Conservation (phyloP, 2,888 invertebrate genomes). For the Drosophila niveifrons region DNA sequence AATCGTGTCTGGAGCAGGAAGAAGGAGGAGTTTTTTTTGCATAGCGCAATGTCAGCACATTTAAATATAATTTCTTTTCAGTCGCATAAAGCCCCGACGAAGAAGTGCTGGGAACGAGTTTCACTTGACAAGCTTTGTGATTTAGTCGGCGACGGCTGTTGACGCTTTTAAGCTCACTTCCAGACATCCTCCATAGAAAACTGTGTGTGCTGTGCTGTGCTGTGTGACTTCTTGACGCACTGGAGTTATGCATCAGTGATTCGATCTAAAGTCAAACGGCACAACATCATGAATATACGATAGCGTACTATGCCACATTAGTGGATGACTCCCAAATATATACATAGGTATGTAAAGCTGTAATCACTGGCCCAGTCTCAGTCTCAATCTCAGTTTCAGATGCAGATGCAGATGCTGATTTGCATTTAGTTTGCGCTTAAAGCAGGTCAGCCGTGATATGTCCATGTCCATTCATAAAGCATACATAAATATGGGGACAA, state of each 20-base stretch:
- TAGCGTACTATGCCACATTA: slow-evolving; percentile 17
- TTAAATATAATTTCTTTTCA: slow-evolving; percentile 42
- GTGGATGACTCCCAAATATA: slow-evolving; percentile 12
- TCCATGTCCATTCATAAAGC: slow-evolving; percentile 32
- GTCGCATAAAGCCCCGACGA: slow-evolving; percentile 10
- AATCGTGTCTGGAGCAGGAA: slow-evolving; percentile 16
- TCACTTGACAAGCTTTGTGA: slow-evolving; percentile 33
- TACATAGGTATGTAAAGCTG: background rate
- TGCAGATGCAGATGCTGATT: background rate
- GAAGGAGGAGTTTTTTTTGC: slow-evolving; percentile 18
- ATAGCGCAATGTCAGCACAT: slow-evolving; percentile 36
- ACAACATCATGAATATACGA: slow-evolving; percentile 1
- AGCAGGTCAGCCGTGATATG: slow-evolving; percentile 50
- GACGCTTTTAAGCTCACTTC: slow-evolving; percentile 33
- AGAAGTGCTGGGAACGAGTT: slow-evolving; percentile 6
- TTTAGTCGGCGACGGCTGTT: slow-evolving; percentile 11
- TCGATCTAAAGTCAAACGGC: slow-evolving; percentile 16
- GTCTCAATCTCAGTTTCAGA: background rate
- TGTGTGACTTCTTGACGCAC: slow-evolving; percentile 16
- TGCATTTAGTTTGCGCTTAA: slow-evolving; percentile 9
- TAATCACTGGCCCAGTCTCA: slow-evolving; percentile 16
- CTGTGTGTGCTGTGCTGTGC: background rate
- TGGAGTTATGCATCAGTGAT: slow-evolving; percentile 23
- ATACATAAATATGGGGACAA: slow-evolving; percentile 46
- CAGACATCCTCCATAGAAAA: slow-evolving; percentile 19